These are phyloP conservation scores for Syngnathus floridae DNA, from an alignment of 2,113 vertebrate species.

Conservation along the genomic window DNA sequence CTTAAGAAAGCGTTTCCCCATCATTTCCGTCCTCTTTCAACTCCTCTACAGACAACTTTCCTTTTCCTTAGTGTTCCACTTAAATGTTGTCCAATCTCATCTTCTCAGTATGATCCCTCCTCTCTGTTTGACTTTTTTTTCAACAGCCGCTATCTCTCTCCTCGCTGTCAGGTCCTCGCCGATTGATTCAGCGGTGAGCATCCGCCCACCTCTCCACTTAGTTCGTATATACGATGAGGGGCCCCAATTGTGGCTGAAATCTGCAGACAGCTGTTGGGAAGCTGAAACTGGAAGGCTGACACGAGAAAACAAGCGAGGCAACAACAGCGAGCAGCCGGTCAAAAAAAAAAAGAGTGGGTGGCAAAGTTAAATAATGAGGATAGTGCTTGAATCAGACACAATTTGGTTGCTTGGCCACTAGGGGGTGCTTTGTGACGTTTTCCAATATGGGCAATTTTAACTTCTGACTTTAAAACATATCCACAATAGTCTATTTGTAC, in stretches of 20 bases:
- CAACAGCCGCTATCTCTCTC: constrained; percentile 31
- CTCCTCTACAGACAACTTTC: constrained; percentile 20
- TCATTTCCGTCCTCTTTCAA: constrained; percentile 23
- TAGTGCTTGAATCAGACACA: background rate
- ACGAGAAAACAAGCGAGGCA: constrained; percentile 20
- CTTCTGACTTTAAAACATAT: background rate
- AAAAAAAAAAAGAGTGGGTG: constrained; percentile 48
- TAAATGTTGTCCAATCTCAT: constrained; percentile 37
- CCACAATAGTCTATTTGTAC: background rate
- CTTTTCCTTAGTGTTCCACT: constrained; percentile 38
- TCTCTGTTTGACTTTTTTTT: constrained; percentile 21
- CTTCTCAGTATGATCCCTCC: constrained; percentile 9
- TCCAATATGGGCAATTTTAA: background rate
- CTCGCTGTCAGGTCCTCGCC: constrained; percentile 50
- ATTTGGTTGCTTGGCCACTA: background rate
- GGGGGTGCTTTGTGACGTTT: background rate
- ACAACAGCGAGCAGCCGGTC: constrained; percentile 9
- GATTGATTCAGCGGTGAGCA: constrained; percentile 45
- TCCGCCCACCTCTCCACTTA: constrained; percentile 63
- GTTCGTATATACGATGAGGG: constrained; percentile 52
- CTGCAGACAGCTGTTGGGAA: constrained; percentile 40
- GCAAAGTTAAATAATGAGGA: constrained; percentile 21
- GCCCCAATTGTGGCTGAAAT: constrained; percentile 42
- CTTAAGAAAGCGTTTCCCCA: constrained; percentile 18
- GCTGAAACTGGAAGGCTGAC: constrained; percentile 30